phyloP scores from a whole-genome alignment of 2,797 vertebrate genomes.

The Dryobates pubescens region DNA sequence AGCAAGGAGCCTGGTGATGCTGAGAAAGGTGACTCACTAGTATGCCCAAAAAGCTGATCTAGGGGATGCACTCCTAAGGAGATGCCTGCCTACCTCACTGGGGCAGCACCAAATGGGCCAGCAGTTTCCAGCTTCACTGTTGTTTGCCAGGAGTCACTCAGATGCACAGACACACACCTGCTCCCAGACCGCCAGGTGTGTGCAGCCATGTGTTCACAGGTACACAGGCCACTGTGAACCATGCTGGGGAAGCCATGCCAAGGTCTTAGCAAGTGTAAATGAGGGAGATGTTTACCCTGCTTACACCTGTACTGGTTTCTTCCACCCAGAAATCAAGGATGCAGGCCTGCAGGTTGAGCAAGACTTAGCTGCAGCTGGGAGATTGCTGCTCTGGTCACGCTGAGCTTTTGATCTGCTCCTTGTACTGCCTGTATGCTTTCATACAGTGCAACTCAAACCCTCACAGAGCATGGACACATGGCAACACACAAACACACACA shows the following conservation, averaged over 20 bases:
- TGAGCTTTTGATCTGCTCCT: background rate
- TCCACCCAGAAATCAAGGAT: background rate
- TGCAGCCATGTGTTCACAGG: background rate
- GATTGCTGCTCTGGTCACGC: background rate
- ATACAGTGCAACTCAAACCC: background rate
- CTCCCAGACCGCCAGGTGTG: background rate
- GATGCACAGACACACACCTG: background rate
- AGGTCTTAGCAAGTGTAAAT: background rate
- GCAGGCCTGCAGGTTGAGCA: background rate
- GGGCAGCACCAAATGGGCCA: background rate
- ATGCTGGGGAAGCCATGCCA: background rate
- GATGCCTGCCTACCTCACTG: background rate
- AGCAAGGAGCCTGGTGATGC: background rate
- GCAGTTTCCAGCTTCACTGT: background rate
- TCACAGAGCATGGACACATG: background rate
- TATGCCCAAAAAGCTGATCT: background rate
- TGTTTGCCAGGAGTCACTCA: background rate
- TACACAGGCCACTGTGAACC: background rate
- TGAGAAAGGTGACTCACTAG: background rate
- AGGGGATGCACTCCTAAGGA: background rate
- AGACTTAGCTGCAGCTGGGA: background rate
- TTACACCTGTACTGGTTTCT: background rate
- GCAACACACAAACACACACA: accelerated
- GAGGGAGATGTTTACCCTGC: background rate
- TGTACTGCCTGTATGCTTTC: background rate